Conservation (phyloP, 2,797 vertebrate genomes). For the Cirrhinus mrigala region DNA sequence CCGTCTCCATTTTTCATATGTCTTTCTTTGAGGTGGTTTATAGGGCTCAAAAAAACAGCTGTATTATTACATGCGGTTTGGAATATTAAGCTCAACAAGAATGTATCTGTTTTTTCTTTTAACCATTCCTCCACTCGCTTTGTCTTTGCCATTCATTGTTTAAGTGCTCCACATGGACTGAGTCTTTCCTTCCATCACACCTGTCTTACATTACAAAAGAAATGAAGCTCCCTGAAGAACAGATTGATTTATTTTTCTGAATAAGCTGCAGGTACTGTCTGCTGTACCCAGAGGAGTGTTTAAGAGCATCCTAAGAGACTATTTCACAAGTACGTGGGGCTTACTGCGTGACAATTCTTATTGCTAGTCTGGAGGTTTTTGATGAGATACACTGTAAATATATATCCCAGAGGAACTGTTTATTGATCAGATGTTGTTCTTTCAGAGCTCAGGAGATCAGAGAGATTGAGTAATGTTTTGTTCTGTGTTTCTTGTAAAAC, state of each 20-base stretch:
- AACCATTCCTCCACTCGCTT: conserved; percentile 64
- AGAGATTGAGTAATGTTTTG: background rate
- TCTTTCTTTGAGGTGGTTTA: conserved; percentile 57
- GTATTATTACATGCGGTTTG: conserved; percentile 54
- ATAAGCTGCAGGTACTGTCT: conserved; percentile 30
- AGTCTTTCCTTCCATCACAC: conserved; percentile 61
- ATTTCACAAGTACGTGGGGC: conserved; percentile 7
- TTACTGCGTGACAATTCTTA: conserved; percentile 15
- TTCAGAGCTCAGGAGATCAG: background rate
- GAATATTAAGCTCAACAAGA: conserved; percentile 66
- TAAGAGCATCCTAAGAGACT: conserved; percentile 27
- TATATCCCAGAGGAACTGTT: background rate
- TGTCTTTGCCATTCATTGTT: conserved; percentile 60
- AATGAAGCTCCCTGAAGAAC: conserved; percentile 34
- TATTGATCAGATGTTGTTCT: background rate
- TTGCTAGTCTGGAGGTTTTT: conserved; percentile 44
- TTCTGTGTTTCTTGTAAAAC: background rate
- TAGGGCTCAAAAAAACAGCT: conserved; percentile 37
- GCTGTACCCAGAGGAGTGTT: conserved; percentile 26
- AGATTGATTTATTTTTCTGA: conserved; percentile 43
- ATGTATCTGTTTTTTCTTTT: conserved; percentile 62
- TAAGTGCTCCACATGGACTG: conserved; percentile 60
- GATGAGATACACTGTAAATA: conserved; percentile 39
- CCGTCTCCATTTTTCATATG: conserved; percentile 37
- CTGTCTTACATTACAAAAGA: conserved; percentile 41